A percentile compares a stretch with the other conserved stretches of the same genome.
Conservation (phyloP, 92 coral and sea anemone species). For the Epizoanthus scotinus region DNA sequence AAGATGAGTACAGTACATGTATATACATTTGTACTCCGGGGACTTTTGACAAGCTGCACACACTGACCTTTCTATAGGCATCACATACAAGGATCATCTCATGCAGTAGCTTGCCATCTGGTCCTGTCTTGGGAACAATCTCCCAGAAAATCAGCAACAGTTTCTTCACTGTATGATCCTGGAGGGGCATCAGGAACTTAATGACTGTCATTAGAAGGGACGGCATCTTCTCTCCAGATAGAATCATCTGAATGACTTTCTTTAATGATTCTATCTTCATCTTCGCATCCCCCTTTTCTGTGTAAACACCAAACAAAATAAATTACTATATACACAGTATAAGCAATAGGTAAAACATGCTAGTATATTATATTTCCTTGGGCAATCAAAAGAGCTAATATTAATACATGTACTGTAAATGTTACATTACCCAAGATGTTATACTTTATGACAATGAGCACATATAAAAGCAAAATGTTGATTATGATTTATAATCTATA, state of each 20-base stretch:
- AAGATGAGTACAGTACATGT: no score
- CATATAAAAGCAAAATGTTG: no score
- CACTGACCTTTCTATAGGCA: constrained; percentile 93
- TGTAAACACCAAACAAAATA: background rate
- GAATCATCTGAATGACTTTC: constrained; percentile 92
- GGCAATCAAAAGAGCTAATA: no score
- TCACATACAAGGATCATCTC: constrained; percentile 99
- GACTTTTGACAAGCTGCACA: no score
- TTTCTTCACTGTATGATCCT: constrained; percentile 97
- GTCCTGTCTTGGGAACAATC: constrained; percentile 96
- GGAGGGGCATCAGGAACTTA: constrained; percentile 93
- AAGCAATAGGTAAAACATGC: background rate
- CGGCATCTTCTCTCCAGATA: constrained; percentile 98
- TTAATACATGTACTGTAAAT: no score
- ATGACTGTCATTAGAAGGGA: constrained; percentile 91
- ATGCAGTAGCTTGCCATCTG: constrained; percentile 94
- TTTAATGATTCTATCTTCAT: constrained; percentile 87
- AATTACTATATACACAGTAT: background rate
- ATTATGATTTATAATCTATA: no score
- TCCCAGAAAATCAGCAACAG: constrained; percentile 97
- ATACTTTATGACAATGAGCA: no score
- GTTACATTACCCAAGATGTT: no score
- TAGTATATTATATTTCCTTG: no score
- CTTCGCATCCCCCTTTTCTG: constrained; percentile 93
- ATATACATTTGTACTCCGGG: background rate